Percentiles rank a stretch among this genome's conserved stretches.
These are phyloP conservation scores for Elephantulus edwardii DNA, from an alignment of 2,113 vertebrate genomes.

Conservation along the genomic window DNA sequence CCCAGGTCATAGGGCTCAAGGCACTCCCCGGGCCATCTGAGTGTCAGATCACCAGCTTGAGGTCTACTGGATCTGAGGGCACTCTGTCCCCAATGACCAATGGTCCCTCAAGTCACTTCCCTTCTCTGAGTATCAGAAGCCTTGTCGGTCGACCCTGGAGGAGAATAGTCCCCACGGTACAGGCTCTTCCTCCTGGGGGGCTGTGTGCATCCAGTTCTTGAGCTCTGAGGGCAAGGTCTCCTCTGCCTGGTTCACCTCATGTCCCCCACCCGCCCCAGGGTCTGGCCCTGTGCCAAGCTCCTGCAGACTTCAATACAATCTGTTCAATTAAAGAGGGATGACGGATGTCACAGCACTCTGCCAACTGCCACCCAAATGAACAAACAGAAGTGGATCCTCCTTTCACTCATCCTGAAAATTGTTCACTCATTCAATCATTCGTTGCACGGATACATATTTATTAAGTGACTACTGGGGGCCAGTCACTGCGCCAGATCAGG, in stretches of 20 bases:
- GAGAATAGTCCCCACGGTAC: not conserved
- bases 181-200: not conserved
- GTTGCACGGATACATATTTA: not conserved
- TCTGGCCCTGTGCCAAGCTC: constrained; percentile 74
- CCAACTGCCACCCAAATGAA: constrained; percentile 78
- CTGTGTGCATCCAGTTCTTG: not conserved
- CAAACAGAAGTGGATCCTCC: constrained; percentile 57
- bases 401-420: constrained; percentile 20
- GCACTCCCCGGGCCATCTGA: not conserved
- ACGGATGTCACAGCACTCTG: constrained; percentile 78
- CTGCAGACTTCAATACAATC: constrained; percentile 69
- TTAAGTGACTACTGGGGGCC: not conserved
- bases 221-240: not conserved
- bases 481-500: not conserved
- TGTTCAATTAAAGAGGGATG: constrained; percentile 75
- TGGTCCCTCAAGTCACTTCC: not conserved
- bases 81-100: not conserved
- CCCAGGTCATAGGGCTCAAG: not conserved
- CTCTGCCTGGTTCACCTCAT: not conserved
- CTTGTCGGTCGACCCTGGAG: not conserved
- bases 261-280: constrained; percentile 52
- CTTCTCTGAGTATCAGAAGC: not conserved
- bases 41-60: not conserved
- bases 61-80: not conserved
- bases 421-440: not conserved